Evolutionary conservation across 2,113 vertebrate genomes (phyloP), one percentile per base, ranked within the genome.

Genomic region (Oenanthe melanoleuca): DNA sequence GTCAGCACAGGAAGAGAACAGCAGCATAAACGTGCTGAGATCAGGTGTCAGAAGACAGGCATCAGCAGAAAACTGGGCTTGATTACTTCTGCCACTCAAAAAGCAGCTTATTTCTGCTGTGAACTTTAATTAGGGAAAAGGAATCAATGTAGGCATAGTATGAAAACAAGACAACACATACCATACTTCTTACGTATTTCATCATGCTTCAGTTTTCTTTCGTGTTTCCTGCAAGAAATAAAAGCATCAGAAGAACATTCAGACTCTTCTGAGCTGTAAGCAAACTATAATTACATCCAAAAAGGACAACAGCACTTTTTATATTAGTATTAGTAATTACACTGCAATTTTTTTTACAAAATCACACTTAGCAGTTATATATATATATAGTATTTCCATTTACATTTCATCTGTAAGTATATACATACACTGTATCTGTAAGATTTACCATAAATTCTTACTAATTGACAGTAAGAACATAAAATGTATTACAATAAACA

Each of bases 141-240:
- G 8, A 73, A 75, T 71, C 21, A 31, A 34, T 42, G 47, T 61
- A 75, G 42, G 70, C 31, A 14, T 4, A 80, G 14, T n/a, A 90
- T 24, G 34, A 61, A 71, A 87, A 71, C 31, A 85, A 80, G 25
- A 78, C 29, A 20, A 22, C 13, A 97, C 98, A 50, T 98, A 99
- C 98, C 98, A 53, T 99, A 99, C 96, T 99, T 99, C 97, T 96
- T 99, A 52, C 98, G 98, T 95, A 99, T 99, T 80, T 99, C 98
- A 88, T 99, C 98, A 11, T 99, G 98, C 56, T 97, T 98, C 42
- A 93, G 65, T 92, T 94, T 98, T 82, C 98, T 98, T 92, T 99
- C 98, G 34, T 88, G 96, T 64, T 98, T 98, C 96, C 98, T 99
- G 97, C 61, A 97, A 97, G 53, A 95, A 33, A 96, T 64, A 80